Base-by-base conservation (phyloP, 2,797 vertebrate genomes). In the Enteromius viviparus region DNA sequence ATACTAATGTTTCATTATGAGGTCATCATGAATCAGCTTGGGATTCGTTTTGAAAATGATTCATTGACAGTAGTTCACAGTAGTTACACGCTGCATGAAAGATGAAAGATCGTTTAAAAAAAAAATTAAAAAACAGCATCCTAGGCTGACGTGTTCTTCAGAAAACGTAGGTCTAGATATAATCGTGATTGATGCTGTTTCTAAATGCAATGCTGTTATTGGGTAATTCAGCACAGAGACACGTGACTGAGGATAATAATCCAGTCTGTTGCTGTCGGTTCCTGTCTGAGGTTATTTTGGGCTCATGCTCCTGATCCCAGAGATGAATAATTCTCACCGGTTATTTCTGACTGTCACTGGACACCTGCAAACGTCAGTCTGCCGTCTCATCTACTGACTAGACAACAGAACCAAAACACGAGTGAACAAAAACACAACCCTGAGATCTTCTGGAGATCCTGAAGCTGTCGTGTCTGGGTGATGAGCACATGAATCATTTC, bases 291-390 rank as follows among this genome's bases (percentile, higher is more conserved):
- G 71, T 82, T 88, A 89, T 89, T 89, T 85, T 76, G 37, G 53
- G 75, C 80, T 75, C 78, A 74, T 34, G 75, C 17, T 53, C 69
- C 81, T 82, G 84, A 87, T 66, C 42, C 64, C 58, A 77, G n/a
- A 76, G 70, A 84, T 69, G 76, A 85, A 84, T 71, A 53, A 66
- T 84, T 82, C 55, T 72, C 74, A 69, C 79, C 42, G 45, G 62
- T 80, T 85, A 87, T 87, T 85, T 86, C 84, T 26, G 82, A 66
- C 53, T 34, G 83, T 84, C 82, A 86, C 58, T 14, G 64, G 71
- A 87, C 87, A 88, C 87, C 85, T 81, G 85, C 58, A 19, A 49
- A 26, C 71, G 65, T 84, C 85, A 70, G 80, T 88, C 80, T 62
- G 78, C 70, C 82, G 58, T 65, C 84, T 26, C 49, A 40, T 64